A percentile compares a stretch with the other conserved stretches of the same genome.
Conservation (phyloP, 2,797 vertebrate species). For the Sylvia borin region DNA sequence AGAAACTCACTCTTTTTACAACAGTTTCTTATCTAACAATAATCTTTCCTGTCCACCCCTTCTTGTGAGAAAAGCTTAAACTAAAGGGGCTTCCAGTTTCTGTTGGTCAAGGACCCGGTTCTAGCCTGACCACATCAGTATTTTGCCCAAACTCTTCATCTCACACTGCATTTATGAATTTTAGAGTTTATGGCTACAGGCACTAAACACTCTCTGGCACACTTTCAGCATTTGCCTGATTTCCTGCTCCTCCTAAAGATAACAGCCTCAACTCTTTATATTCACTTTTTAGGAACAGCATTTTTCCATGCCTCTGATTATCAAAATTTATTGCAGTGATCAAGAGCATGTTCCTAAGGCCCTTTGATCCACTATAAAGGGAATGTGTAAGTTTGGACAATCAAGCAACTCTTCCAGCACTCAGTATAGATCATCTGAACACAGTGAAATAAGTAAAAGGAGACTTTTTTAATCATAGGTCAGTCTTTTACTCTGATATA, state of each 20-base stretch:
- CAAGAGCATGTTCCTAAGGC: neutral
- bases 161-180: neutral
- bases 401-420: neutral
- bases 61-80: neutral
- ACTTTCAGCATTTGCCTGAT: neutral
- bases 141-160: neutral
- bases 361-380: neutral
- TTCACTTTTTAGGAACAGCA: neutral
- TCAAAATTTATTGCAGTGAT: neutral
- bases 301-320: neutral
- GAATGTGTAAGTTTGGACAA: neutral
- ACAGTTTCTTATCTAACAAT: neutral
- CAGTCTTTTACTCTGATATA: neutral
- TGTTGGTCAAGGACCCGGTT: neutral
- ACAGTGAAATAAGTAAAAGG: neutral
- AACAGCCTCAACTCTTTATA: neutral
- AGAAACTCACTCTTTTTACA: neutral
- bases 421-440: neutral
- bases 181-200: neutral
- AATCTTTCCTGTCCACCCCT: neutral
- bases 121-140: accelerated
- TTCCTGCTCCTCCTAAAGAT: neutral
- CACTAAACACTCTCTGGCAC: neutral
- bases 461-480: neutral
- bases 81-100: neutral